Evolutionary conservation across 1,140 invertebrate genomes (phyloP).

Genomic region (Rhopalosiphum padi): DNA sequence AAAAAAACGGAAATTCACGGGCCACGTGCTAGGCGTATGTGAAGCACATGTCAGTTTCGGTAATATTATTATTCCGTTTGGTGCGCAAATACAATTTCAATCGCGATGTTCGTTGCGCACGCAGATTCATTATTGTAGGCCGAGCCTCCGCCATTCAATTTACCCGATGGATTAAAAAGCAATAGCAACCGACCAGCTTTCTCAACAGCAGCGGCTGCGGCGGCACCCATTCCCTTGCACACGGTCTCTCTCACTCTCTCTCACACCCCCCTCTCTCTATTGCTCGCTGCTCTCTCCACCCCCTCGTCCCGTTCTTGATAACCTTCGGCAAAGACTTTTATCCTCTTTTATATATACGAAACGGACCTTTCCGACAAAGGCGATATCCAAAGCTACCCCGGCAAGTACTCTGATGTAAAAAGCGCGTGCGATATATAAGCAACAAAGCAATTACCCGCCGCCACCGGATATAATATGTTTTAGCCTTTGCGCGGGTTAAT

Average conservation of each 20-base stretch:
- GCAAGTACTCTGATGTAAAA: slow-evolving; percentile 38
- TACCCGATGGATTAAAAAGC: slow-evolving; percentile 56
- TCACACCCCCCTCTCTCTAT: too few relatives aligned
- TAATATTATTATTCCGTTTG: neutral
- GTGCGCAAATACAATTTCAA: slow-evolving; percentile 23
- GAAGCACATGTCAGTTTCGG: neutral
- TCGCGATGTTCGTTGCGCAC: neutral
- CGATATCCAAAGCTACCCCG: slow-evolving; percentile 44
- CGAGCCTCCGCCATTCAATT: slow-evolving; percentile 32
- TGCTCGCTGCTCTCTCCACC: neutral
- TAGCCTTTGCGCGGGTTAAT: slow-evolving; percentile 38
- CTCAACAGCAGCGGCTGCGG: neutral
- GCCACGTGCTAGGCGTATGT: neutral
- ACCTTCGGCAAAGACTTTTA: slow-evolving; percentile 55
- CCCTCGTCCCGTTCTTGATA: neutral
- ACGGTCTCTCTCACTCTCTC: neutral
- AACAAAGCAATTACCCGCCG: slow-evolving; percentile 46
- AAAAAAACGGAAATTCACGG: neutral
- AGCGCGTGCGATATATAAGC: slow-evolving; percentile 35
- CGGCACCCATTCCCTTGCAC: neutral
- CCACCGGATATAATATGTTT: slow-evolving; percentile 43
- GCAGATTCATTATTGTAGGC: slow-evolving; percentile 36
- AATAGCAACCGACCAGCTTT: slow-evolving; percentile 44
- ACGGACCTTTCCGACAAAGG: slow-evolving; percentile 52
- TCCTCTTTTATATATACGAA: slow-evolving; percentile 55